phyloP scores from a whole-genome alignment of 2,113 vertebrate species.

The Antechinus flavipes region DNA sequence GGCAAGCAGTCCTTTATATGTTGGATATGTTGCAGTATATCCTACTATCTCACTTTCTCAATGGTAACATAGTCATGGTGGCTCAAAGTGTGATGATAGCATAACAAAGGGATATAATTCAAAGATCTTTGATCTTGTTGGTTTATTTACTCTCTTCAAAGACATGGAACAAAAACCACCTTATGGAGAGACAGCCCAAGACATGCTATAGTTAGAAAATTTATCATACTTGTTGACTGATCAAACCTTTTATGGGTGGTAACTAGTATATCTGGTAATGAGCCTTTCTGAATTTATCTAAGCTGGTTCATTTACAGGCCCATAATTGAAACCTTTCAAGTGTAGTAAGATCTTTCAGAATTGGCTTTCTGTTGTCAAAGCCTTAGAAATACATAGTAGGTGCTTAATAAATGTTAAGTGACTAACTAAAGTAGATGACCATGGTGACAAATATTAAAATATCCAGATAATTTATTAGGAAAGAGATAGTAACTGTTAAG shows the following conservation, averaged over 20 bases:
- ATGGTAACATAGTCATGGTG: neutral
- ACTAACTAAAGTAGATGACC: neutral
- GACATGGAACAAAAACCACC: neutral
- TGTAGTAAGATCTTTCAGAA: neutral
- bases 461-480: neutral
- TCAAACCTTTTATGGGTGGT: no score
- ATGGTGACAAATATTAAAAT: neutral
- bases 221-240: neutral
- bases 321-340: neutral
- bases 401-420: neutral
- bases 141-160: neutral
- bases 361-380: neutral
- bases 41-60: neutral
- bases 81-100: neutral
- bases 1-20: no score
- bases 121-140: neutral
- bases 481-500: neutral
- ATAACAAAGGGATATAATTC: neutral
- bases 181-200: neutral
- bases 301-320: neutral
- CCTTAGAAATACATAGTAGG: neutral
- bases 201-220: neutral
- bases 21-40: no score
- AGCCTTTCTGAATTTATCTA: neutral
- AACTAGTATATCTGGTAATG: neutral